Percentiles rank a stretch among this genome's conserved stretches.
phyloP scores from a whole-genome alignment of 1,140 invertebrate species.

The Anadara kagoshimensis region DNA sequence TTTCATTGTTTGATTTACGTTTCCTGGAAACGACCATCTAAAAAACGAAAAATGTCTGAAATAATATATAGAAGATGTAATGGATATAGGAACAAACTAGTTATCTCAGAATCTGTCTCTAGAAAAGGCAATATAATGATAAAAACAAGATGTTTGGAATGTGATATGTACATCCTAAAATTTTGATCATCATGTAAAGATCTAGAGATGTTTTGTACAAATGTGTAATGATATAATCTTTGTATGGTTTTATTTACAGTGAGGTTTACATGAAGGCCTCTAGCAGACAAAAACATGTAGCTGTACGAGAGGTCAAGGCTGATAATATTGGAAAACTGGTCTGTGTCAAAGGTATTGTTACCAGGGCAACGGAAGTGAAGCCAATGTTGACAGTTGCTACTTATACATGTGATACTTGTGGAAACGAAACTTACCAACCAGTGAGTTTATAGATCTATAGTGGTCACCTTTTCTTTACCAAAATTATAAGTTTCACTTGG shows the following conservation, averaged over 20 bases:
- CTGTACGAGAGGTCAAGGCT: conserved; percentile 95
- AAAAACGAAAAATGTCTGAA: too few species aligned
- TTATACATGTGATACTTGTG: conserved; percentile 99
- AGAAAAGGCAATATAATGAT: too few species aligned
- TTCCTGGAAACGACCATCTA: too few species aligned
- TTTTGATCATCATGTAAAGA: too few species aligned
- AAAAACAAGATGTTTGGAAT: too few species aligned
- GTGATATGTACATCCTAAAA: too few species aligned
- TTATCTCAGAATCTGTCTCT: too few species aligned
- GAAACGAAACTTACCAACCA: conserved; percentile 98
- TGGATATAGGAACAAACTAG: too few species aligned
- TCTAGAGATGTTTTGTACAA: background rate
- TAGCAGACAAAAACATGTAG: conserved; percentile 82
- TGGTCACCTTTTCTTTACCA: too few species aligned
- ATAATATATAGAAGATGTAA: too few species aligned
- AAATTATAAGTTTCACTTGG: too few species aligned
- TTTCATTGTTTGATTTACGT: too few species aligned
- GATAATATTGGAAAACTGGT: conserved; percentile 94
- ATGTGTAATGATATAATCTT: background rate
- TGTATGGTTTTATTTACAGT: conserved; percentile 78
- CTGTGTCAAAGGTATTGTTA: conserved; percentile 95
- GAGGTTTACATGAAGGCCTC: conserved; percentile 95
- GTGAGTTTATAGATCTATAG: conserved; percentile 79
- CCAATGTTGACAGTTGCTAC: conserved; percentile 97
- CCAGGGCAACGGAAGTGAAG: conserved; percentile 97